phyloP scores from a whole-genome alignment of 2,797 vertebrate species.

The Sarcophilus harrisii region DNA sequence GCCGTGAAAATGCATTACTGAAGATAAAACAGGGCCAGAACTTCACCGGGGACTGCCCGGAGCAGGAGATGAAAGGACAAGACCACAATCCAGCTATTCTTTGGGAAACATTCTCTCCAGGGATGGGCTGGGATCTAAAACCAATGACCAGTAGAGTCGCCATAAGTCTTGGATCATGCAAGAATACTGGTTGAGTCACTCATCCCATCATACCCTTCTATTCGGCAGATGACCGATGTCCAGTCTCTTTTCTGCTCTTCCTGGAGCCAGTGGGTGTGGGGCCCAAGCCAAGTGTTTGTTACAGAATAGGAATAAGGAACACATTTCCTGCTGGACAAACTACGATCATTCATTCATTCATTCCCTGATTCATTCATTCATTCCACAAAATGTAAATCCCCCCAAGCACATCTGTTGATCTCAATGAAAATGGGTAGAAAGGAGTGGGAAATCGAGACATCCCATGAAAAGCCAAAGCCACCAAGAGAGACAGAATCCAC shows the following conservation, averaged over 20 bases:
- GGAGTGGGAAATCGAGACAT: neutral
- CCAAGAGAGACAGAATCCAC: neutral
- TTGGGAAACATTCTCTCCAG: neutral
- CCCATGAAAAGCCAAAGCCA: neutral
- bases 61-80: neutral
- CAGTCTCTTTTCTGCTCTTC: neutral
- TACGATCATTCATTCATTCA: neutral
- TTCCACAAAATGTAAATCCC: neutral
- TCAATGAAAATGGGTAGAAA: neutral
- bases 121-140: neutral
- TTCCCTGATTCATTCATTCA: neutral
- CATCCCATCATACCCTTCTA: neutral
- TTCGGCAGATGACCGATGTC: neutral
- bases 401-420: neutral
- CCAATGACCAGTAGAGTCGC: neutral
- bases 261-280: neutral
- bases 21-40: neutral
- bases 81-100: neutral
- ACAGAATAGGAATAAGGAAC: neutral
- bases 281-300: neutral
- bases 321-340: neutral
- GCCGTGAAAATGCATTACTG: neutral
- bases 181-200: neutral
- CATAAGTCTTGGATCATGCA: neutral
- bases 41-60: neutral